Base-by-base conservation (phyloP, 2,797 vertebrate species). In the Chrosomus eos region DNA sequence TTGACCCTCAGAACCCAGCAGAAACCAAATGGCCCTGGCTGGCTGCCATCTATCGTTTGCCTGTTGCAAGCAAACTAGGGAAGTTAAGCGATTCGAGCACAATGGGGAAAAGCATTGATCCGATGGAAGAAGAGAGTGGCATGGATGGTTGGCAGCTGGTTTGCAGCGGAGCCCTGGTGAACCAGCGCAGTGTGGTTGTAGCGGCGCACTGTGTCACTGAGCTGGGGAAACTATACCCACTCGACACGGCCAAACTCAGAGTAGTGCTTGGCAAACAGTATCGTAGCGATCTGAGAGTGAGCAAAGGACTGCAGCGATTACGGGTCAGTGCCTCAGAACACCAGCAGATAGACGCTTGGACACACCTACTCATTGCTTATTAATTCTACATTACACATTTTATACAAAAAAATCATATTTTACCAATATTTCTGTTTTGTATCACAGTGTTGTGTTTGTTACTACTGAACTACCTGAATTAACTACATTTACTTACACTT, bases 151-250 rank as follows among this genome's bases (percentile, higher is more conserved):
- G 98, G 98, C 95, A 99, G 91, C 94, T 99, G 75, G 95, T 99
- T 83, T 99, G 98, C 93, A 99, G 97, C 0, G 98, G 97, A 6
- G 97, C 97, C 80, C 93, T 99, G 93, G 93, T 99, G 36, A 99
- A 98, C 0, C 97, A 99, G 85, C 97, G 97, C 87, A 98, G 96
- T 0, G 93, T 98, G 86, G 96, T 98, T 83, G 97, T 97, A 58
- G 97, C 98, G 5, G 98, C 98, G 31, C 98, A 99, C 92, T 99
- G 98, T 0, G 97, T 99, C 87, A 99, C 97, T 0, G 95, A 97
- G 81, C 94, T 99, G 88, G 97, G 97, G 26, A 99, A 98, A 91
- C 88, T 94, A 87, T 94, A 94, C 5, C 92, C 97, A 60, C 92
- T 99, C 85, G 97, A 96, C 88, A 89, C 95, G 21, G 94, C 95